Percentiles rank a stretch among this genome's conserved stretches.
These are phyloP conservation scores for Smittia aterrima DNA, from an alignment of 2,888 invertebrate species.

Conservation along the genomic window DNA sequence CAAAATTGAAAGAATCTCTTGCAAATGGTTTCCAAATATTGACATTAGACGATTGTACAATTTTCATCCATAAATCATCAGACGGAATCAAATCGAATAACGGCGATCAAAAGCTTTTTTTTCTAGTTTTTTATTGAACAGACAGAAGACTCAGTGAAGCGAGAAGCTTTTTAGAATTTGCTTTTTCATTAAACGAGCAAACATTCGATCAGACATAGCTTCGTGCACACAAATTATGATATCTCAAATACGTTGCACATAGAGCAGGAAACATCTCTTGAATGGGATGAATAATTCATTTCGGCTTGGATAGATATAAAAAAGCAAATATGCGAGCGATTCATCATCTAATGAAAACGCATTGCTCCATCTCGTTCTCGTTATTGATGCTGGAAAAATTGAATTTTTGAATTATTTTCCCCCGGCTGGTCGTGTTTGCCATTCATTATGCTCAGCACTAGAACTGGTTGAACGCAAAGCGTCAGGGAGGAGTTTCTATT, in stretches of 20 bases:
- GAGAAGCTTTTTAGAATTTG: constrained; percentile 4
- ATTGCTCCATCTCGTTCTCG: not conserved
- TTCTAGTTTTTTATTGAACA: not conserved
- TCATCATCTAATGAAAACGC: constrained; percentile 24
- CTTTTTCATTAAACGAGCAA: constrained; percentile 6
- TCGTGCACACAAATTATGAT: not conserved
- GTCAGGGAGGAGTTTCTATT: constrained; percentile 11
- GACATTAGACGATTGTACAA: constrained; percentile 11
- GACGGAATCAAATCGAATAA: constrained; percentile 2
- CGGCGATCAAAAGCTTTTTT: not conserved
- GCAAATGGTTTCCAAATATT: not conserved
- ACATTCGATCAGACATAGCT: not conserved
- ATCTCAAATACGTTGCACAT: constrained; percentile 25
- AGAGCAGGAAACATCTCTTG: constrained; percentile 4
- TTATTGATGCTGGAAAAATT: constrained; percentile 16
- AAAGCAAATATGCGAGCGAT: constrained; percentile 23
- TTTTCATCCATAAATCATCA: constrained; percentile 28
- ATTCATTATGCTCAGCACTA: constrained; percentile 27
- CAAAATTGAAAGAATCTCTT: not conserved
- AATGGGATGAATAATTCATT: not conserved
- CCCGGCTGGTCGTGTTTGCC: constrained; percentile 18
- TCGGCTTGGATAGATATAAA: not conserved
- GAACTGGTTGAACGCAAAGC: not conserved
- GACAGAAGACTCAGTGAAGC: not conserved
- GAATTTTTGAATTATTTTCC: constrained; percentile 23